These are phyloP conservation scores for Yponomeuta cagnagella DNA, from an alignment of 2,888 invertebrate genomes.

Conservation along the genomic window DNA sequence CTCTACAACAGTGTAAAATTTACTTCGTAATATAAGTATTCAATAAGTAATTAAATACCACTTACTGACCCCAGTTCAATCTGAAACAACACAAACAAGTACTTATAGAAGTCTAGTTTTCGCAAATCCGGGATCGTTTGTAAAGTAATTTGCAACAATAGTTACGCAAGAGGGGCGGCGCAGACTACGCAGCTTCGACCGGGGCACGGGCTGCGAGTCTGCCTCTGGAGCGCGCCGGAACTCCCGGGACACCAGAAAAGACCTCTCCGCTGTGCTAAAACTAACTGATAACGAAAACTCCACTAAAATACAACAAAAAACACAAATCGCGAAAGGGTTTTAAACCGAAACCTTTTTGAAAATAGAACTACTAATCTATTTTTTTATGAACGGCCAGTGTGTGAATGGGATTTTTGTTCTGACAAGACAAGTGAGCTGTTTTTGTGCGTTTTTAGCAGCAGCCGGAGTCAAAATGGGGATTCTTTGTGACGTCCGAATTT, in stretches of 20 bases:
- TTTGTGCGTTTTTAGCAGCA: background rate
- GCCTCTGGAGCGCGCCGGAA: slow-evolving; percentile 59
- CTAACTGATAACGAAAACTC: slow-evolving; percentile 25
- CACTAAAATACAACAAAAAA: slow-evolving; percentile 20
- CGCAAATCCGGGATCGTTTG: background rate
- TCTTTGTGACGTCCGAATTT: background rate
- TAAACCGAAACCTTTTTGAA: slow-evolving; percentile 30
- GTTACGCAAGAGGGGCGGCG: slow-evolving; percentile 70
- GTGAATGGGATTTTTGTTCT: slow-evolving; percentile 32
- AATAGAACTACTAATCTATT: slow-evolving; percentile 34
- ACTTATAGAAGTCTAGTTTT: background rate
- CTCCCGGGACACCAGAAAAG: slow-evolving; percentile 45
- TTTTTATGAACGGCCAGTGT: slow-evolving; percentile 32
- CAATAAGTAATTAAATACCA: too few relatives aligned
- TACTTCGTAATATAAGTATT: too few relatives aligned
- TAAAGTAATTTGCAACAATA: slow-evolving; percentile 29
- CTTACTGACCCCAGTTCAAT: too few relatives aligned
- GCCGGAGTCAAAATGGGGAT: background rate
- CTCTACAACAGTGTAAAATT: too few relatives aligned
- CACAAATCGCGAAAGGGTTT: background rate
- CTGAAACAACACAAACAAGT: too few relatives aligned
- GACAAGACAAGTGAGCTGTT: background rate
- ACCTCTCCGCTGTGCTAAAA: slow-evolving; percentile 31
- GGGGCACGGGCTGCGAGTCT: slow-evolving; percentile 47
- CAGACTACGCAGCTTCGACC: slow-evolving; percentile 62